Base-by-base conservation (phyloP, 2,888 invertebrate genomes). In the Lathronympha strigana region DNA sequence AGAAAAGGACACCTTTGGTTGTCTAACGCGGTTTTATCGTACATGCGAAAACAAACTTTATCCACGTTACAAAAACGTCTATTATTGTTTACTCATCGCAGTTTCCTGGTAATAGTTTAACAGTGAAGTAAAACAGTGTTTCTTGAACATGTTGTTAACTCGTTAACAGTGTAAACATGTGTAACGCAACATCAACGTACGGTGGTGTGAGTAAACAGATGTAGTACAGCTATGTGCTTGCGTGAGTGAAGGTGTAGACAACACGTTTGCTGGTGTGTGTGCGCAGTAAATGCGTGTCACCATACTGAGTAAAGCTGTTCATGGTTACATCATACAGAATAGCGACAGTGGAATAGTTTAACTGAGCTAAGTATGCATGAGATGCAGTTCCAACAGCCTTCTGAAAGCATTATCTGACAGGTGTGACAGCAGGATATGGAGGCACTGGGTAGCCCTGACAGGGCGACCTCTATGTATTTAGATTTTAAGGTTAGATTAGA, bases 61-160 rank as follows among this genome's bases (percentile, higher is more conserved):
- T 23, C 2, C 4, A 1, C 36, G 6, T 15, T 15, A 2, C 23
- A 53, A 15, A n/a, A 36, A 36, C n/a, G 53, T n/a, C n/a, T 23
- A 36, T 36, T 36, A 36, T 33, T 13, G n/a, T 33, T 13, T 21
- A 21, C 21, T 36, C 8, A 36, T n/a, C 21, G n/a, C 1, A 17
- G 8, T 33, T 33, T 36, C 36, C n/a, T 15, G 36, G n/a, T n/a
- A 19, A 17, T 51, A 19, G 33, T 53, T n/a, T 36, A 36, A 23
- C 21, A 53, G 36, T n/a, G 21, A 53, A 21, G 28, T 53, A 47
- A 21, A 45, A 36, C 53, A 50, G 31, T 31, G n/a, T 53, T 36
- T 53, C 53, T 53, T 53, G 53, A 53, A 23, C 23, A 53, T 53
- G 36, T 53, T 53, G 36, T 36, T 53, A 53, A 21, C 21, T 53